A percentile compares a stretch with the other conserved stretches of the same genome.
These are phyloP conservation scores for Onchidella celtica DNA, from an alignment of 2,888 invertebrate species.

Conservation along the genomic window DNA sequence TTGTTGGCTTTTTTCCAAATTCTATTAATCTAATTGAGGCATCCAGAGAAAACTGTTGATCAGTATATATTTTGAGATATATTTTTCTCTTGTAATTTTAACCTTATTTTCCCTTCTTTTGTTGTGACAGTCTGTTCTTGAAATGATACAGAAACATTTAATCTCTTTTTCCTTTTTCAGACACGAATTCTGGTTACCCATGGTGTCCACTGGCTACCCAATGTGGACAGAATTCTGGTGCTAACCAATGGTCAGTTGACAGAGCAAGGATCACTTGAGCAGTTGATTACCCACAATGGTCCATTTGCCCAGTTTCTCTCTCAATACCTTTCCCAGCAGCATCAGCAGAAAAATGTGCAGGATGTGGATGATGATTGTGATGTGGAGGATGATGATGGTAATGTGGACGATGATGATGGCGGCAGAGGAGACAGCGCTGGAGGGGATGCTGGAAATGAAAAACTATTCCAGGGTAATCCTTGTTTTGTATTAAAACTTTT, in stretches of 20 bases:
- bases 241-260: slow-evolving; percentile 43
- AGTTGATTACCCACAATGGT: slow-evolving; percentile 41
- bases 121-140: not conserved
- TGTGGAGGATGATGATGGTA: not conserved
- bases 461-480: too few species aligned
- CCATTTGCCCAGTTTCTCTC: slow-evolving; percentile 41
- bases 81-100: too few species aligned
- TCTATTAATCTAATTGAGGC: too few species aligned
- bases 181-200: slow-evolving; percentile 48
- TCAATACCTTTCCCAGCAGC: slow-evolving; percentile 21
- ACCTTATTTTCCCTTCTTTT: not conserved
- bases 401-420: not conserved
- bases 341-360: slow-evolving; percentile 2
- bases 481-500: too few species aligned
- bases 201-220: slow-evolving; percentile 49
- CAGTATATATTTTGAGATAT: not conserved
- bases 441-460: too few species aligned
- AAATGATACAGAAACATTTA: not conserved
- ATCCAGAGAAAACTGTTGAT: not conserved
- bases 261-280: slow-evolving; percentile 33
- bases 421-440: too few species aligned
- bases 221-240: slow-evolving; percentile 48
- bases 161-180: slow-evolving; percentile 25
- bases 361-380: not conserved
- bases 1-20: too few species aligned